phyloP scores from a whole-genome alignment of 2,113 vertebrate species.

The Oceanites oceanicus region DNA sequence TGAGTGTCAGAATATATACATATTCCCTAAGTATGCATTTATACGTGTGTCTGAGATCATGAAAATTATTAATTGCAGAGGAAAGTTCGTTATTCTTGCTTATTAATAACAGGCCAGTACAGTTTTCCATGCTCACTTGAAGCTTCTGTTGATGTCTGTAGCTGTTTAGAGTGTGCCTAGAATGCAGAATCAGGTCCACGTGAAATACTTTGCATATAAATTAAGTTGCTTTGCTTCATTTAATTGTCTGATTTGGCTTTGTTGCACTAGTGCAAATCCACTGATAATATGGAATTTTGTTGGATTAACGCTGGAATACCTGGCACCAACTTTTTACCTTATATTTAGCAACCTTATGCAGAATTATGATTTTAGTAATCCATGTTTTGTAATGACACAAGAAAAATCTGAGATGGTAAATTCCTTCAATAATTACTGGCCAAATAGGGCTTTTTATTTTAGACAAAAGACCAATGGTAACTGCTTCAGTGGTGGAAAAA shows the following conservation, averaged over 20 bases:
- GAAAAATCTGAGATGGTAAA: background rate
- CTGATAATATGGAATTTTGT: background rate
- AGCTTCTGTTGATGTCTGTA: constrained; percentile 17
- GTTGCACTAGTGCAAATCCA: background rate
- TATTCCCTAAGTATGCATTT: constrained; percentile 26
- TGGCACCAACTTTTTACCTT: background rate
- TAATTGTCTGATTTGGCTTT: constrained; percentile 27
- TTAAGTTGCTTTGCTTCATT: constrained; percentile 26
- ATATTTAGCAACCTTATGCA: background rate
- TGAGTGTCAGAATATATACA: constrained; percentile 9
- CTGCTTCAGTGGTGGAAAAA: background rate
- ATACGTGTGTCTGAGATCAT: constrained; percentile 35
- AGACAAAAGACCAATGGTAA: background rate
- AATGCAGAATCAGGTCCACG: constrained; percentile 39
- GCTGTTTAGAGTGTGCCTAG: background rate
- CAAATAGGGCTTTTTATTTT: constrained; percentile 15
- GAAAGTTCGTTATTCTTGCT: constrained; percentile 35
- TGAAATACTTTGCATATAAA: constrained; percentile 35
- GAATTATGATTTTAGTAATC: constrained; percentile 28
- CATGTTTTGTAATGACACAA: background rate
- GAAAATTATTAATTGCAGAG: constrained; percentile 64
- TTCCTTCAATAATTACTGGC: background rate
- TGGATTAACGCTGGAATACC: background rate
- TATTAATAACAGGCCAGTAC: background rate
- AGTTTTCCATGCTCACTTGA: constrained; percentile 25